Base-by-base conservation (phyloP, 1,140 invertebrate species). In the Caenorhabditis tropicalis region DNA sequence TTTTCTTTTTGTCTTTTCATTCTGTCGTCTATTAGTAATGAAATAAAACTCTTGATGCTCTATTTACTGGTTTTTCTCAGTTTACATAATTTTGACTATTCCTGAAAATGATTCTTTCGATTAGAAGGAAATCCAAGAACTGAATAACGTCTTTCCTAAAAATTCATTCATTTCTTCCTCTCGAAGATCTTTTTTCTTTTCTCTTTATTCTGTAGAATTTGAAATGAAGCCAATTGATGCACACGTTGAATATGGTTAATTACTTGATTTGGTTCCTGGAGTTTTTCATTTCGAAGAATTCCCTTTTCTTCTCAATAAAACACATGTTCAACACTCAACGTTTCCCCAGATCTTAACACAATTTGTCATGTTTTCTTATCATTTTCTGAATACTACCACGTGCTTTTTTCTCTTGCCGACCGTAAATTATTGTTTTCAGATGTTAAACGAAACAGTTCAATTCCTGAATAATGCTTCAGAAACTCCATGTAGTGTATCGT, bases 401-500 rank as follows among this genome's bases (percentile, higher is more conserved):
- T n/a, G n/a, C n/a, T 70, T 51, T 51, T n/a, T 51, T 51, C 6
- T 51, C n/a, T 51, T 51, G n/a, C n/a, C n/a, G n/a, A n/a, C n/a
- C n/a, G n/a, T n/a, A n/a, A n/a, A n/a, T n/a, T n/a, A n/a, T n/a
- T n/a, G n/a, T 51, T 58, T 70, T 70, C 60, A 70, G 60, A 70
- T 70, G 60, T 58, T 58, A 31, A 70, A 70, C 33, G 60, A 33
- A 10, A 70, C 60, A 70, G 19, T 70, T 70, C 33, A 9, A 70
- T 19, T 70, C n/a, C 4, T 70, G 31, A 70, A 33, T n/a, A 70
- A 70, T 39, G 31, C n/a, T 5, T 19, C 60, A 6, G 60, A 33
- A n/a, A n/a, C n/a, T 70, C 33, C 60, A 21, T 70, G 60, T 9
- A 10, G 21, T 16, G 82, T 53, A 15, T 87, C 87, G 10, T 43